Evolutionary conservation across 2,888 invertebrate species (phyloP), one percentile per base, ranked within the genome.

Genomic region (Malacosoma neustria): DNA sequence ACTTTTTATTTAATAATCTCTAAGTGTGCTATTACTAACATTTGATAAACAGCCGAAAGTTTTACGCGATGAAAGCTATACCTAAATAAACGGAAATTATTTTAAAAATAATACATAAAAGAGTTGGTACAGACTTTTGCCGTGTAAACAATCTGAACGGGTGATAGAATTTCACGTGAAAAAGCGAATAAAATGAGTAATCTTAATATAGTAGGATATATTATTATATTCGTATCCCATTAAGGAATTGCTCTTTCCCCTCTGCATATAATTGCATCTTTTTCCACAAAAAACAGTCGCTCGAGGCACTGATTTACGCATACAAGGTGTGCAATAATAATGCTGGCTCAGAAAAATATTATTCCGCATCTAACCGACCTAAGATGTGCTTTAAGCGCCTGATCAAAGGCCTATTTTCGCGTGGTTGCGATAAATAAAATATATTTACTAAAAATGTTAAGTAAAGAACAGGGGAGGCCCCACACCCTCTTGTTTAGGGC

Each of bases 301-400:
- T 76, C 61, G 66, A 52, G 66, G 81, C 84, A 65, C 79, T 86
- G 87, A 85, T 87, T 87, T 87, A 87, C 85, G 85, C 79, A 75
- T 82, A 74, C 85, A 80, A 81, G 84, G 84, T 84, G 85, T 82
- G 80, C 81, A 82, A 79, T 81, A 85, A 86, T 86, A 82, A 81
- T 60, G 72, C 68, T 59, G 70, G 58, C 72, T 72, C 65, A 72
- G 62, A 73, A 77, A 82, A 81, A 81, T 76, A 73, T 75, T 74
- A 69, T 71, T 63, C 61, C 61, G 61, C 64, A 56, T 59, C 48
- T 54, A 49, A 46, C 29, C 51, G 49, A 34, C 36, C 46, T 29
- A 74, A 71, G 62, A 46, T 57, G 41, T 41, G 46, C 57, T 22
- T 61, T 50, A 73, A 62, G 51, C 30, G 5, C 45, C 32, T 40